phyloP scores from a whole-genome alignment of 1,140 invertebrate genomes.

The Drosophila nigromelanica region DNA sequence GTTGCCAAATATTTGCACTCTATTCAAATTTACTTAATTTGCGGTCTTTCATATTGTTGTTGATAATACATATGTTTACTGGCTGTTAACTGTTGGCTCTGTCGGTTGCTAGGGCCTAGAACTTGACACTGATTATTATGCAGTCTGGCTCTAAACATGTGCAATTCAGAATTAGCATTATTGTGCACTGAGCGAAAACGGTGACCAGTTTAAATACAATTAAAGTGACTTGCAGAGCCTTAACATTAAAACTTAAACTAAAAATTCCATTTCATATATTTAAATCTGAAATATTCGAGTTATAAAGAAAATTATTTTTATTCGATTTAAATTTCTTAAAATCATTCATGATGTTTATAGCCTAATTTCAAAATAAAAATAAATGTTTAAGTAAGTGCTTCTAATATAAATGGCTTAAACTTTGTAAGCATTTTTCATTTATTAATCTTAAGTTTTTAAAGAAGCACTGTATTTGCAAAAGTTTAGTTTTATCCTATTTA shows the following conservation, averaged over 20 bases:
- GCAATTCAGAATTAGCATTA: conserved; percentile 28
- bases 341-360: too few relatives aligned
- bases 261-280: too few relatives aligned
- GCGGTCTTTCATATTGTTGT: conserved; percentile 6
- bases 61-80: conserved; percentile 3
- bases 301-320: too few relatives aligned
- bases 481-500: neutral
- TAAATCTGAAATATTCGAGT: too few relatives aligned
- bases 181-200: conserved; percentile 26
- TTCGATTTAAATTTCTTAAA: too few relatives aligned
- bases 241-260: too few relatives aligned
- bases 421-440: too few relatives aligned
- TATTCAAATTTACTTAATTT: conserved; percentile 24
- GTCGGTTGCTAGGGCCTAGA: conserved; percentile 29
- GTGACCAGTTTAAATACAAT: neutral
- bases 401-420: too few relatives aligned
- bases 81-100: neutral
- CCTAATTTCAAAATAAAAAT: too few relatives aligned
- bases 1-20: conserved; percentile 69
- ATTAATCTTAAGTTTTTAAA: too few relatives aligned
- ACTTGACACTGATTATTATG: conserved; percentile 40
- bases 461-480: too few relatives aligned
- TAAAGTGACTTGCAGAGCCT: neutral
- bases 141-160: conserved; percentile 28
- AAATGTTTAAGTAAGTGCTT: too few relatives aligned